Conservation (phyloP, 2,888 invertebrate genomes). For the Sarcophaga caerulescens region DNA sequence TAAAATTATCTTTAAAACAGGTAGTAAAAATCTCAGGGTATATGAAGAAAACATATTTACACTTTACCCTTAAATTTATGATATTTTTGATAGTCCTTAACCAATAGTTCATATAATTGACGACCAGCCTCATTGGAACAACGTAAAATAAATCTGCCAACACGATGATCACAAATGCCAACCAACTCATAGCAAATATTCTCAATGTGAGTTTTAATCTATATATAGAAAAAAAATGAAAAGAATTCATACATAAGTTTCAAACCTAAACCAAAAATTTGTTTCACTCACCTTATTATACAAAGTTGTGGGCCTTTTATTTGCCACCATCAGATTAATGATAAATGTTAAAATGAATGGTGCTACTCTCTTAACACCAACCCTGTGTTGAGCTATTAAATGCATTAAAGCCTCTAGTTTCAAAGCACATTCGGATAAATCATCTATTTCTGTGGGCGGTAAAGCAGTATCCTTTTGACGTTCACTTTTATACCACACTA, state of each 20-base stretch:
- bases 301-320: slow-evolving; percentile 78
- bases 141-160: slow-evolving; percentile 78
- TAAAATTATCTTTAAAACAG: background rate
- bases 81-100: slow-evolving; percentile 79
- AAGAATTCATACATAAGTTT: background rate
- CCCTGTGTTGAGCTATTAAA: slow-evolving; percentile 73
- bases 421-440: slow-evolving; percentile 75
- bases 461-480: slow-evolving; percentile 75
- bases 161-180: slow-evolving; percentile 79
- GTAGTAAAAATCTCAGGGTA: background rate
- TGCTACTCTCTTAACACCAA: slow-evolving; percentile 78
- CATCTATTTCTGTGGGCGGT: slow-evolving; percentile 74
- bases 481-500: slow-evolving; percentile 79
- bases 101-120: slow-evolving; percentile 76
- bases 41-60: slow-evolving; percentile 64
- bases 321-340: slow-evolving; percentile 78
- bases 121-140: slow-evolving; percentile 79
- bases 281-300: slow-evolving; percentile 77
- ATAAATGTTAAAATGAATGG: slow-evolving; percentile 78
- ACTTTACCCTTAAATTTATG: slow-evolving; percentile 80
- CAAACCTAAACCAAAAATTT: background rate
- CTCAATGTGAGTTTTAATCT: slow-evolving; percentile 80
- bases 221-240: slow-evolving; percentile 42
- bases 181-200: slow-evolving; percentile 79
- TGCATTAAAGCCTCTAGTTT: slow-evolving; percentile 78